Conservation (phyloP, 2,888 invertebrate genomes). For the Acanthosepion esculentum region DNA sequence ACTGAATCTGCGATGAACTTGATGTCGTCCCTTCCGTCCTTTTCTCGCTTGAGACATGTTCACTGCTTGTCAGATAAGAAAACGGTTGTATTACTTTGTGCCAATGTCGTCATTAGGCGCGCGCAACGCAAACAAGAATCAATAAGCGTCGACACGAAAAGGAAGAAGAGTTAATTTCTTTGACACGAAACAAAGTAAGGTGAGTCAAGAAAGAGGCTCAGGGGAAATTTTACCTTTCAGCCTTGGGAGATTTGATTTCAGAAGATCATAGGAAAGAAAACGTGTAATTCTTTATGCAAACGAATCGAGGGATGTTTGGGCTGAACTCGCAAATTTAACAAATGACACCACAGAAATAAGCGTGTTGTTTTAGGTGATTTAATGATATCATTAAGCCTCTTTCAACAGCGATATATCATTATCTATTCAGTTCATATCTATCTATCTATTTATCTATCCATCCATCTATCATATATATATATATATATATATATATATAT, state of each 20-base stretch:
- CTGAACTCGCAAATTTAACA: not conserved
- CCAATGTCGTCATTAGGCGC: no score
- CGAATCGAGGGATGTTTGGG: not conserved
- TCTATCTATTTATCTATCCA: not conserved
- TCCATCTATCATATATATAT: not conserved
- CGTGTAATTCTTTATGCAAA: not conserved
- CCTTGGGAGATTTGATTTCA: not conserved
- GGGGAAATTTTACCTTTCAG: not conserved
- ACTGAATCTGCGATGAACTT: no score
- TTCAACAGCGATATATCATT: no score
- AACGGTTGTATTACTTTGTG: no score
- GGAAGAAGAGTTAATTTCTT: not conserved
- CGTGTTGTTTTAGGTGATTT: not conserved
- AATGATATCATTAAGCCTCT: not conserved
- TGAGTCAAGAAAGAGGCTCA: not conserved
- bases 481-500: no score
- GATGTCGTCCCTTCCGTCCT: no score
- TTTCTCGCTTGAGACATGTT: no score
- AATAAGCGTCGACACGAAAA: not conserved
- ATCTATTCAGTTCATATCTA: no score
- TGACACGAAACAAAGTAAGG: not conserved
- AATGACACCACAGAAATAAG: not conserved
- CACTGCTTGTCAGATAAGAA: no score
- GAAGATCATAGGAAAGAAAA: not conserved
- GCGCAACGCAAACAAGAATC: not conserved